Percentiles rank a stretch among this genome's conserved stretches.
Evolutionary conservation across 2,888 invertebrate species (phyloP).

Genomic region (Bugula neritina): DNA sequence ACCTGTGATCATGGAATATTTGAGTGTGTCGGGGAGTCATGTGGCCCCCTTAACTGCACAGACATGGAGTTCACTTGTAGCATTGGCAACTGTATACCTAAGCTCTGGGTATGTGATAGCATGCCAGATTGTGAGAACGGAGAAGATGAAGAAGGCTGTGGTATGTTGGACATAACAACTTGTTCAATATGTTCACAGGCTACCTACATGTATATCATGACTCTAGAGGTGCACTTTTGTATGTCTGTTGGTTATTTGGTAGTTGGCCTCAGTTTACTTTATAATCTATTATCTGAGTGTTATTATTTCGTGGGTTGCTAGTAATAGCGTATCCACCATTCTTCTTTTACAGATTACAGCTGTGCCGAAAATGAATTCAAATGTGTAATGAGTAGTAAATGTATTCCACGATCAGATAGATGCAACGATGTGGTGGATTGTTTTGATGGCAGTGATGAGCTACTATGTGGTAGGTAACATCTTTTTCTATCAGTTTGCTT

Average conservation of each 20-base stretch:
- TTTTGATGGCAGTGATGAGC: constrained; percentile 35
- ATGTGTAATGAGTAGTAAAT: constrained; percentile 28
- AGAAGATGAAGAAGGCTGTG: constrained; percentile 32
- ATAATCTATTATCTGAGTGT: no score
- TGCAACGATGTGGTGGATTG: constrained; percentile 35
- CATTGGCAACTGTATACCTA: constrained; percentile 29
- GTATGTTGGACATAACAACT: constrained; percentile 27
- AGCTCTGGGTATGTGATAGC: constrained; percentile 30
- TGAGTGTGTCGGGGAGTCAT: constrained; percentile 35
- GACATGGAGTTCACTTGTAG: constrained; percentile 31
- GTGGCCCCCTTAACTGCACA: constrained; percentile 30
- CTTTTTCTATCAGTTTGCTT: background rate
- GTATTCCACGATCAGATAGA: constrained; percentile 31
- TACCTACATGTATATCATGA: no score
- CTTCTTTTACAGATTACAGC: no score
- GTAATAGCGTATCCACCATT: no score
- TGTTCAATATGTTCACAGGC: no score
- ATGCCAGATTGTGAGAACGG: constrained; percentile 33
- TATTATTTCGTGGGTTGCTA: no score
- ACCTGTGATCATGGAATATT: constrained; percentile 37
- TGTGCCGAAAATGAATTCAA: constrained; percentile 28
- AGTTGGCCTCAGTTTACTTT: no score
- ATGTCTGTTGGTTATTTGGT: background rate
- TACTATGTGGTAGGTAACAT: background rate
- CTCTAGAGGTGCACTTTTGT: no score